Evolutionary conservation across 2,113 vertebrate species (phyloP), one percentile per base, ranked within the genome.

Genomic region (Protomyctophum bolini): DNA sequence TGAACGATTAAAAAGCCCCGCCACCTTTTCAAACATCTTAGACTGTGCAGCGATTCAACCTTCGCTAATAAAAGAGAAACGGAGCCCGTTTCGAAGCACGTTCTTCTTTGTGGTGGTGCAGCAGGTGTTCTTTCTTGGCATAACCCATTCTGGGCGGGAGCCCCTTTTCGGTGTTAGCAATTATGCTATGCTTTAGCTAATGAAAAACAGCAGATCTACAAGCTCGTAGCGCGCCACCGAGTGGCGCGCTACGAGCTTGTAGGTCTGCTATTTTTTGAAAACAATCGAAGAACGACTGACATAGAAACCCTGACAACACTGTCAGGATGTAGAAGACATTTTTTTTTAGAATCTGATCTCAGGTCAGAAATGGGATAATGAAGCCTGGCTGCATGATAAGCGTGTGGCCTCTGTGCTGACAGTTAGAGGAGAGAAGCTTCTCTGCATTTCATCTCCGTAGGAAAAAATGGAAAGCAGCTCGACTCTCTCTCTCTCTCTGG

Each of bases 51-150:
- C 69, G 76, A 65, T 63, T 81, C 65, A 55, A 51, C 69, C 57
- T 83, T 70, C n/a, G 63, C 45, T 63, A 45, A 50, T 71, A 70
- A 72, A 66, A 73, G 68, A 56, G 65, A 68, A 59, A 63, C 76
- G 75, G 28, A 6, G 72, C 62, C 62, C 50, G 77, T 76, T 64
- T 74, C 52, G n/a, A 75, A 77, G 73, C 29, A 73, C 52, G 15
- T 80, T 66, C 74, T 82, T 85, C 58, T 86, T 55, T 61, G 64
- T 2, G 21, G 21, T 21, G n/a, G n/a, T 33, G 33, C 2, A 77
- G 80, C 77, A 86, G 86, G 81, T 91, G 81, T 79, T 77, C 71
- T 81, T 79, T 77, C 71, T 81, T 76, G 72, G 29, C 58, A 73
- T 83, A n/a, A n/a, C n/a, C n/a, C n/a, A n/a, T n/a, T n/a, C n/a